Evolutionary conservation across 2,113 vertebrate species (phyloP).

Genomic region (Bos indicus): DNA sequence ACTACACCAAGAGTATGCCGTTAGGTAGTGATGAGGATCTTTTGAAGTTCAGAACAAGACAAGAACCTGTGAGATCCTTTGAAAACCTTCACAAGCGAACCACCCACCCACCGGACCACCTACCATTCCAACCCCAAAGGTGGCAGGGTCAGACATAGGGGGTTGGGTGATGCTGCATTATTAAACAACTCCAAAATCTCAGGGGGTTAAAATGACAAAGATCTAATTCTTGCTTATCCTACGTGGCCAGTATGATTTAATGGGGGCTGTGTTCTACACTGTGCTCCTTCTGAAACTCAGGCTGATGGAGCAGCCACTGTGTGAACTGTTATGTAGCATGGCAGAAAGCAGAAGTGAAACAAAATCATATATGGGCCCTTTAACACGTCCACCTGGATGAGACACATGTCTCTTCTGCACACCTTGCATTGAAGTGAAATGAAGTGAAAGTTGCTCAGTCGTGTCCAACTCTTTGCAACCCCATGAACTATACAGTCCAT

Average conservation of each 20-base stretch:
- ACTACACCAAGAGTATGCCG: not conserved
- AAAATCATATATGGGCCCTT: not conserved
- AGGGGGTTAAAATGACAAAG: not conserved
- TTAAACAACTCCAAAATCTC: not conserved
- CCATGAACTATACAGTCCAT: not conserved
- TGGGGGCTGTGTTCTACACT: not conserved
- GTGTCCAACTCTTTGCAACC: not conserved
- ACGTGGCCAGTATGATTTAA: not conserved
- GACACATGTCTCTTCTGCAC: not conserved
- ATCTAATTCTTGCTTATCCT: not conserved
- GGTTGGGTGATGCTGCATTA: not conserved
- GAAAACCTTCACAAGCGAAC: not conserved
- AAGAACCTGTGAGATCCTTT: not conserved
- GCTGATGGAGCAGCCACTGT: not conserved
- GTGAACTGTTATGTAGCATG: not conserved
- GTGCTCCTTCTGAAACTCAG: not conserved
- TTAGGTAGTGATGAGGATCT: not conserved
- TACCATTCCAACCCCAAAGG: not conserved
- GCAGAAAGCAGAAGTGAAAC: not conserved
- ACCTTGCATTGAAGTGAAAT: not conserved
- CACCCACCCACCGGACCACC: not conserved
- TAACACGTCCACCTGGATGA: not conserved
- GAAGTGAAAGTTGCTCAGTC: accelerated
- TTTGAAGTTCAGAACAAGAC: not conserved
- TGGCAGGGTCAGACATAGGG: not conserved